Evolutionary conservation across 2,113 vertebrate species (phyloP), one percentile per base, ranked within the genome.

Genomic region (Cochlearius cochlearius): DNA sequence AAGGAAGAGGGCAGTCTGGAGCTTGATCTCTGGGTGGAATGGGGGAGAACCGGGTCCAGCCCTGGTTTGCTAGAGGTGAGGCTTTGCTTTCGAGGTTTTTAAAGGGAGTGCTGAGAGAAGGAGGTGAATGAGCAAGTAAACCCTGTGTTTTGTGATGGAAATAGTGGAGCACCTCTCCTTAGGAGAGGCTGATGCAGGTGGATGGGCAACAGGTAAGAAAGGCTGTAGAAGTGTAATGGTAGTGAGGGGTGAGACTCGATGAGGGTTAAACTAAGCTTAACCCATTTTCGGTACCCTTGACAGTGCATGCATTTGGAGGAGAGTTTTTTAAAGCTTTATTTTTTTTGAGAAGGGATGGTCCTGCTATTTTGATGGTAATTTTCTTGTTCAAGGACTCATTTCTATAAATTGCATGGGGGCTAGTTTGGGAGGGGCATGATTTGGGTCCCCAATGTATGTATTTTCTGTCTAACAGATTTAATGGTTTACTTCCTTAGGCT

Each of bases 141-240:
- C 27, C 17, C 21, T 39, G 0, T 2, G 17, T 7, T 88, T 78
- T 77, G 64, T 1, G 2, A 13, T 38, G 60, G 41, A 71, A 26
- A n/a, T 30, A 69, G 68, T 16, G 21, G n/a, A 84, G 18, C 43
- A 7, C 27, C 23, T 71, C 26, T 79, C 21, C 45, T 39, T 21
- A 23, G 53, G 66, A 71, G n/a, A 43, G 56, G 36, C 60, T 78
- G 73, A 7, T 55, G 56, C 22, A 38, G 58, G 56, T 7, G 9
- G 45, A 22, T 22, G 76, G 80, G 62, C 78, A 59, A 17, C 66
- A 72, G 88, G 69, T 91, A 67, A 92, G 93, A 73, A 27, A 45
- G 63, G 41, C 62, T 69, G 36, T 25, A 32, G 74, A 73, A 83
- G 25, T 30, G 11, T 34, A 14, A 30, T 5, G 58, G 77, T 16